phyloP scores from a whole-genome alignment of 37 sponge, comb jelly and placozoan species.

The Trichoplax adhaerens region DNA sequence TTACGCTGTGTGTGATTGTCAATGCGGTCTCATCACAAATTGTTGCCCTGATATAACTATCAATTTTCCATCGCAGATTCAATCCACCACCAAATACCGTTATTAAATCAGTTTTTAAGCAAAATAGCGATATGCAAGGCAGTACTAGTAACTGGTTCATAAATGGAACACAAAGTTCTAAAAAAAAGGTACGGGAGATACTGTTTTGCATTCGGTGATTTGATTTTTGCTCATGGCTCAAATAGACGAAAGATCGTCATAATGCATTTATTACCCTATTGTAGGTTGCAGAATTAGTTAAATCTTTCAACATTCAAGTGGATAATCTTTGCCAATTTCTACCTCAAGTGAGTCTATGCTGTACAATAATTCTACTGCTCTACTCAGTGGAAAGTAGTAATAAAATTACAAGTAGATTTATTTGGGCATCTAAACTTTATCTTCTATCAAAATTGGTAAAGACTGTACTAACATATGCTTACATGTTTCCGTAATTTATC shows the following conservation, averaged over 20 bases:
- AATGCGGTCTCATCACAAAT: too few species aligned
- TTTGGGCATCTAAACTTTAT: too few species aligned
- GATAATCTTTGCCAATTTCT: conserved; percentile 92
- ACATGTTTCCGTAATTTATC: conserved; percentile 1
- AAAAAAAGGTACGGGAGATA: conserved; percentile 11
- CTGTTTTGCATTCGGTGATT: too few species aligned
- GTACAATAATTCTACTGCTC: neutral
- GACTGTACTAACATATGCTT: neutral
- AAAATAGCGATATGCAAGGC: conserved; percentile 26
- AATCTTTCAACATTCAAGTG: conserved; percentile 64
- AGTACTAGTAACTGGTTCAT: conserved; percentile 74
- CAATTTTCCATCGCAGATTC: too few species aligned
- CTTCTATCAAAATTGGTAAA: too few species aligned
- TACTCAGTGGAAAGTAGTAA: too few species aligned
- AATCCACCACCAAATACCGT: too few species aligned
- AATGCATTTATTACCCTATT: neutral
- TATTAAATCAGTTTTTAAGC: conserved; percentile 29
- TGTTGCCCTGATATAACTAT: too few species aligned
- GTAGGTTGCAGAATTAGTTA: conserved; percentile 44
- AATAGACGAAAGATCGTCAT: too few species aligned
- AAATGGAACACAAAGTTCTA: conserved; percentile 29
- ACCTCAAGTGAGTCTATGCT: conserved; percentile 57
- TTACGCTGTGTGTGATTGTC: too few species aligned
- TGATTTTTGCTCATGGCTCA: too few species aligned
- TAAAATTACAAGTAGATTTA: too few species aligned